These are phyloP conservation scores for Salvelinus namaycush DNA, from an alignment of 2,113 vertebrate species.

Conservation along the genomic window DNA sequence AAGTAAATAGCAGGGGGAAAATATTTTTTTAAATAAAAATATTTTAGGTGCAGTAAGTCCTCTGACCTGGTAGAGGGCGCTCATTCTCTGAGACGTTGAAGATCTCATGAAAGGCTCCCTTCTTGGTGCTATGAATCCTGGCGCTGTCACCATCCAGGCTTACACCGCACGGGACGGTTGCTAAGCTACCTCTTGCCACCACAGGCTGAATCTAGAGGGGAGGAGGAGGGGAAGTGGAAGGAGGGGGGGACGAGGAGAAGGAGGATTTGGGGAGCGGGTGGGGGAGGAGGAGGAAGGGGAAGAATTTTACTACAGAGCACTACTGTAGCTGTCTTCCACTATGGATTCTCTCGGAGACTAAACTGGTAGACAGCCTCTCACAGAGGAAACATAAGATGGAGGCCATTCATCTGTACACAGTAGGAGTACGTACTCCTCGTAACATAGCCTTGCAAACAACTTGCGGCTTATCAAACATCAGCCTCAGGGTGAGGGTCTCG, in stretches of 20 bases:
- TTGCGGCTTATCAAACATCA: slow-evolving; percentile 20
- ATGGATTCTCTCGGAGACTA: no score
- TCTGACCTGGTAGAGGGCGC: slow-evolving; percentile 87
- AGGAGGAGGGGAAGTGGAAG: neutral
- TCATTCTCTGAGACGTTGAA: slow-evolving; percentile 91
- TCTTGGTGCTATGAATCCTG: slow-evolving; percentile 88
- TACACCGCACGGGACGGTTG: slow-evolving; percentile 75
- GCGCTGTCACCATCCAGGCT: slow-evolving; percentile 86
- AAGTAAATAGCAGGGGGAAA: no score
- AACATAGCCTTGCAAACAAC: neutral
- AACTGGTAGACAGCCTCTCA: neutral
- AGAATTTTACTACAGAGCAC: no score
- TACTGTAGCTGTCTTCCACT: no score
- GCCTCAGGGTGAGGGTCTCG: slow-evolving; percentile 41
- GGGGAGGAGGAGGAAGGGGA: neutral
- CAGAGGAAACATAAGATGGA: neutral
- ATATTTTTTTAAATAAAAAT: neutral
- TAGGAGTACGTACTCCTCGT: neutral
- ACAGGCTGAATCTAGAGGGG: slow-evolving; percentile 83
- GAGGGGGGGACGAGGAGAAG: neutral
- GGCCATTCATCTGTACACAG: neutral
- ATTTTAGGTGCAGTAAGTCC: slow-evolving; percentile 26
- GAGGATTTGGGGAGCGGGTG: no score
- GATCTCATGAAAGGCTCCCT: slow-evolving; percentile 92
- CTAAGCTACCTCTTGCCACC: slow-evolving; percentile 79